Conservation (phyloP, 2,797 vertebrate species). For the Pangasius macronema region DNA sequence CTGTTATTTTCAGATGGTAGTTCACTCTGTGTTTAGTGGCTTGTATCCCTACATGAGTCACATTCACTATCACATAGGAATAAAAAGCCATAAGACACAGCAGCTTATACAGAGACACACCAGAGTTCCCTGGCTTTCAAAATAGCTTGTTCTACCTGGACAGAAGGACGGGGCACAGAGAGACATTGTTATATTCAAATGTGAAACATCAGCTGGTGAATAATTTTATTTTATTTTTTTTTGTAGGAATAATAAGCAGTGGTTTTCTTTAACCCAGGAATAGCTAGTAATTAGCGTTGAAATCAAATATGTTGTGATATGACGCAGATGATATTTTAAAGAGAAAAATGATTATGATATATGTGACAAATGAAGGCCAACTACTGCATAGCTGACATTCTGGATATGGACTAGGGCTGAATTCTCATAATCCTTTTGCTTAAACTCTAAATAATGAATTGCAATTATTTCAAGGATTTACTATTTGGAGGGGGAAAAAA, state of each 20-base stretch:
- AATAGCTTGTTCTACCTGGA: constrained; percentile 37
- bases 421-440: not conserved
- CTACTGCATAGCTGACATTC: not conserved
- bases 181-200: constrained; percentile 30
- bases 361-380: not conserved
- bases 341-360: constrained; percentile 17
- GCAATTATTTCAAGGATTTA: not conserved
- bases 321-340: constrained; percentile 35
- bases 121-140: constrained; percentile 39
- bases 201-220: constrained; percentile 30
- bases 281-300: constrained; percentile 17
- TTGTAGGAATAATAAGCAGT: constrained; percentile 1
- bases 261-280: not conserved
- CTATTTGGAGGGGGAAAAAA: not conserved
- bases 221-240: constrained; percentile 13
- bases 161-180: constrained; percentile 30
- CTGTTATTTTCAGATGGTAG: constrained; percentile 72
- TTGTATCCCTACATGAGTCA: constrained; percentile 98
- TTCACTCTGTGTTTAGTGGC: constrained; percentile 97
- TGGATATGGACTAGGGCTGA: not conserved
- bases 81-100: constrained; percentile 99
- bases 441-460: not conserved
- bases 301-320: constrained; percentile 30
- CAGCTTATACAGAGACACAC: constrained; percentile 70
- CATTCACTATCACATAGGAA: constrained; percentile 99